phyloP scores from a whole-genome alignment of 2,113 vertebrate species.

The Neogale vison region DNA sequence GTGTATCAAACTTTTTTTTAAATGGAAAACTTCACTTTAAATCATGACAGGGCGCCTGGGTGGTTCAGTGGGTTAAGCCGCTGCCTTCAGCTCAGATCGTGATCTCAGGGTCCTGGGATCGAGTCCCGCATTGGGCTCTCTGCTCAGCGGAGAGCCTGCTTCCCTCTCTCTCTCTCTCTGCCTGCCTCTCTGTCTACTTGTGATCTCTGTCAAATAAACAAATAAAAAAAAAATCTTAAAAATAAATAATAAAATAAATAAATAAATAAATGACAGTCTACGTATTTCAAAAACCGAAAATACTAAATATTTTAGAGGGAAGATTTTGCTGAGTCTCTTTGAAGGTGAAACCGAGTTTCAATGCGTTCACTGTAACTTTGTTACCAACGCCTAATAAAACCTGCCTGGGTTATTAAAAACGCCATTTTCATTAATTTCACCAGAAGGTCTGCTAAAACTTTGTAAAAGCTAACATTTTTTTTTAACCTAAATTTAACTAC shows the following conservation, averaged over 20 bases:
- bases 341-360: not conserved
- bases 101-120: too few relatives aligned
- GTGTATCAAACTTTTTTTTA: not conserved
- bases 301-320: conserved; percentile 5
- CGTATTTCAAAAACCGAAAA: conserved; percentile 12
- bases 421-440: not conserved
- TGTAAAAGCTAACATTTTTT: not conserved
- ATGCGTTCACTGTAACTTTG: not conserved
- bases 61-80: too few relatives aligned
- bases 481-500: not conserved
- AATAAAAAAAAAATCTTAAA: too few relatives aligned
- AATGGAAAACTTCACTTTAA: not conserved
- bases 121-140: too few relatives aligned
- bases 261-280: not conserved
- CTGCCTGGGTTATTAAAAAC: not conserved
- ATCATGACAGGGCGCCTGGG: not conserved
- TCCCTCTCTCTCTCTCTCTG: too few relatives aligned
- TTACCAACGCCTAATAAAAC: not conserved
- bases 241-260: too few relatives aligned
- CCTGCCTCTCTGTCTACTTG: too few relatives aligned
- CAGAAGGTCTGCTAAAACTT: not conserved
- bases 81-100: too few relatives aligned
- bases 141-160: too few relatives aligned
- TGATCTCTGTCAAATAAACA: too few relatives aligned
- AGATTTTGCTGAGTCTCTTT: conserved; percentile 18